A percentile compares a stretch with the other conserved stretches of the same genome.
These are phyloP conservation scores for Sphenopsis melanotis DNA, from an alignment of 2,797 vertebrate genomes.

Conservation along the genomic window DNA sequence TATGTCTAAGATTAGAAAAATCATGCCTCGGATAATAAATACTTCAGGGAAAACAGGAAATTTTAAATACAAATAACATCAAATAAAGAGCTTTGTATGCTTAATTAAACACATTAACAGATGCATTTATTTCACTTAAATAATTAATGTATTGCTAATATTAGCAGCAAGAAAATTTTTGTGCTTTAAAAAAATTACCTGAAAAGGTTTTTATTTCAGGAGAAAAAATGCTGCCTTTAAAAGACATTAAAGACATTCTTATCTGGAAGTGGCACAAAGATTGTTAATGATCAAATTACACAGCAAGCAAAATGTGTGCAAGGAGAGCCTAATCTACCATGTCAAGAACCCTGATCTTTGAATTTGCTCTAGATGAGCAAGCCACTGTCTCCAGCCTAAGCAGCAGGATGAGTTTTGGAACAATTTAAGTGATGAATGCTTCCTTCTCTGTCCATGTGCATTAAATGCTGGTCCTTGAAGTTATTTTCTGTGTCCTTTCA, in stretches of 20 bases:
- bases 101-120: constrained; percentile 64
- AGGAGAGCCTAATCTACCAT: background rate
- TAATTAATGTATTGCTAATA: constrained; percentile 27
- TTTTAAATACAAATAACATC: constrained; percentile 67
- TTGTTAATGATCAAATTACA: background rate
- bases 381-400: background rate
- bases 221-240: background rate
- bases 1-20: constrained; percentile 60
- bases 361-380: background rate
- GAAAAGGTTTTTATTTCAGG: background rate
- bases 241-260: background rate
- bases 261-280: background rate
- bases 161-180: background rate
- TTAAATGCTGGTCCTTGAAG: background rate
- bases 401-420: background rate
- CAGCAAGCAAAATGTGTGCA: background rate
- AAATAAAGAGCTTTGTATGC: constrained; percentile 50
- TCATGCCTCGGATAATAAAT: constrained; percentile 61
- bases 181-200: background rate
- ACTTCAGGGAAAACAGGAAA: constrained; percentile 57
- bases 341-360: background rate
- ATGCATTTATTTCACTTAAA: constrained; percentile 62
- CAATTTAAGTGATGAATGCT: background rate
- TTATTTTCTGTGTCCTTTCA: background rate
- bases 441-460: background rate